Evolutionary conservation across 2,888 invertebrate species (phyloP), one percentile per base, ranked within the genome.

Genomic region (Drosophila stalkeri): DNA sequence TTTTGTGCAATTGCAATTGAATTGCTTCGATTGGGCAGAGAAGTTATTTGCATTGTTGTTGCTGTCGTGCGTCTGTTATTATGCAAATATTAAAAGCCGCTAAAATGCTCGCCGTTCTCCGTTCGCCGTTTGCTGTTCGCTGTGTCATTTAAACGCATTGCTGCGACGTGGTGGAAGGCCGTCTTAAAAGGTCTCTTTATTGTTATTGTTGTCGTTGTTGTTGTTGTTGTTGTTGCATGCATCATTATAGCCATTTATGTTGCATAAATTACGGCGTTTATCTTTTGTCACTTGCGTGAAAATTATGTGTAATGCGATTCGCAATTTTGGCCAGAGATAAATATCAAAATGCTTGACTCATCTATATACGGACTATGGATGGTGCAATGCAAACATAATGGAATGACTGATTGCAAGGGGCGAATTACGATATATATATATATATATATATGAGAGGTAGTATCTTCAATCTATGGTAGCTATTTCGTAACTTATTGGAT

Each of bases 251-350:
- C 82, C 89, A 81, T 81, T 89, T 80, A 82, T 82, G 81, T 77
- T 86, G 90, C 90, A 90, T 91, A 91, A 91, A 91, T 91, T 91
- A 85, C 78, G 81, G 82, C 81, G 77, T 73, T 81, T 80, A 81
- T 71, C 67, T 64, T 71, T 71, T 80, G 80, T 66, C 82, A 80
- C 75, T 80, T 75, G 75, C 52, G 27, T 78, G 65, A 46, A 81
- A 79, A 81, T 79, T 69, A 62, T 46, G 47, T 51, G 51, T 35
- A 51, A 51, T 51, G 51, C 51, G 51, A 51, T 20, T 12, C 18
- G 59, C 37, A 37, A 37, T 33, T 60, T 51, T 37, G 27, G 46
- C 23, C 20, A 49, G 44, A 43, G 60, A 27, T 39, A 49, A 39
- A 52, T 47, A 46, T n/a, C 2, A 66, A 49, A 51, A 57, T 52